Base-by-base conservation (phyloP, 2,888 invertebrate species). In the Eremobia ochroleuca region DNA sequence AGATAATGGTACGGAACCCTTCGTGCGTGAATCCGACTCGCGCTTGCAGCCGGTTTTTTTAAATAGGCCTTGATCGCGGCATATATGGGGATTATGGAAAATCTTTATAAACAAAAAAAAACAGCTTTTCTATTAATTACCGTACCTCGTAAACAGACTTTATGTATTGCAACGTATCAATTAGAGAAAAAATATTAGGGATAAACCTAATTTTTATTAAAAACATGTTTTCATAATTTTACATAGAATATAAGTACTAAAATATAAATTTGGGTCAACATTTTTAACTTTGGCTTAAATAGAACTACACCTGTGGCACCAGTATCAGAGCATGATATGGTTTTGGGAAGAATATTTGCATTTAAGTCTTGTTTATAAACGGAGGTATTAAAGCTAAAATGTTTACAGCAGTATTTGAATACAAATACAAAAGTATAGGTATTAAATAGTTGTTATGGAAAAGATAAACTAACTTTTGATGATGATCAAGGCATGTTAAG, bases 311-410 rank as follows among this genome's bases (percentile, higher is more conserved):
- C 77, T 86, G 85, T 77, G 80, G 65, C 73, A 58, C 34, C 40
- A 81, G 77, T 74, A 79, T 80, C 58, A 15, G 49, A 72, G 62
- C 67, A 66, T 72, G 37, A 70, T 76, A 81, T 80, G 75, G 76
- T 85, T 85, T 79, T 67, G 68, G 74, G 66, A 40, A n/a, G 52
- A 37, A 77, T 34, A 81, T 86, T 86, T 83, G 64, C 87, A 83
- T 87, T 76, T 67, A 81, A 77, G 62, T 75, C 61, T 49, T 73
- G 67, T 76, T 78, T 67, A 73, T 77, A 73, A 82, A 49, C 61
- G 34, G 28, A 55, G 34, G n/a, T 67, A 34, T 52, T 59, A 18
- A 31, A 64, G 40, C 46, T 43, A 49, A 34, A 73, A 64, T 31
- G 49, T 66, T 64, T 40, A 46, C 62, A 49, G n/a, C 15, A 31